phyloP scores from a whole-genome alignment of 2,113 vertebrate genomes.

The Dasyornis broadbenti region DNA sequence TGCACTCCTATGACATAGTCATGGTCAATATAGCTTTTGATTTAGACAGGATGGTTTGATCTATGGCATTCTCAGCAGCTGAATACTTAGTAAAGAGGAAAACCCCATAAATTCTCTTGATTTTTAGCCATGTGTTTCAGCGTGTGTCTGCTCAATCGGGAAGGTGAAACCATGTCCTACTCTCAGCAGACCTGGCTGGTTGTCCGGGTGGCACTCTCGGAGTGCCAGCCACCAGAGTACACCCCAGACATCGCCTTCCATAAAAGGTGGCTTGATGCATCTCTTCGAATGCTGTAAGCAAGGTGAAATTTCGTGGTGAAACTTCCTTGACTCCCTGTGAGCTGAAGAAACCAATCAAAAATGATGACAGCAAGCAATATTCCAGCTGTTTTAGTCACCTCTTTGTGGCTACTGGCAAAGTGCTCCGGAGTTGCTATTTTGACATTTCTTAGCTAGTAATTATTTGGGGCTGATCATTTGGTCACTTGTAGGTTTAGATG shows the following conservation, averaged over 20 bases:
- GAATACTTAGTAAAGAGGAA: neutral
- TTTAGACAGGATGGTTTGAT: neutral
- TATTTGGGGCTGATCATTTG: neutral
- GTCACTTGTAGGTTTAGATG: neutral
- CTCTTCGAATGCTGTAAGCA: neutral
- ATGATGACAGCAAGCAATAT: neutral
- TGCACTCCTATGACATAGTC: neutral
- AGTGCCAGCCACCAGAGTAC: neutral
- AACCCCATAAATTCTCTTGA: neutral
- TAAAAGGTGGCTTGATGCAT: neutral
- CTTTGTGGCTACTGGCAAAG: neutral
- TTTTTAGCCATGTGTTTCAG: neutral
- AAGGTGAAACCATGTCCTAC: neutral
- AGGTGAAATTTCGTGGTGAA: neutral
- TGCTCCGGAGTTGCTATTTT: neutral
- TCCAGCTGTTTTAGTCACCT: neutral
- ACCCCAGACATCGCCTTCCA: neutral
- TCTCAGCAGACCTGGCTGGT: neutral
- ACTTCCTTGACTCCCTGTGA: neutral
- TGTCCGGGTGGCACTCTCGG: neutral
- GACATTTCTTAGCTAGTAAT: neutral
- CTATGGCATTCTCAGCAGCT: neutral
- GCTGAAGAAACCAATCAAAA: neutral
- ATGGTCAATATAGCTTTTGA: neutral
- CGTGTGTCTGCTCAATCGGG: rapidly evolving